Conservation (phyloP, 92 coral and sea anemone genomes). For the Parazoanthus atlanticus region DNA sequence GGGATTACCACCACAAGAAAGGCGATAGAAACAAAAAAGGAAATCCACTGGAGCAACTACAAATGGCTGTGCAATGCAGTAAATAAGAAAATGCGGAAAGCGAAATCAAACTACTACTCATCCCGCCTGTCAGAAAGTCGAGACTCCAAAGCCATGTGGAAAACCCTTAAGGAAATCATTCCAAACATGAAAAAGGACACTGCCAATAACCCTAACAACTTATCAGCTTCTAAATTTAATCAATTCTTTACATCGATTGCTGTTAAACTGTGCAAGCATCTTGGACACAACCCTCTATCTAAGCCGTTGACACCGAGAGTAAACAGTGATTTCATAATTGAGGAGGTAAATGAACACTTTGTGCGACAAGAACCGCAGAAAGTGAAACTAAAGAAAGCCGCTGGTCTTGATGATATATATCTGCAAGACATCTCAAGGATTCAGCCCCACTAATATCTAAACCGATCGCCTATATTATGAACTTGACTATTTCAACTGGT, state of each 20-base stretch:
- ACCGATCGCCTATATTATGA: conserved; percentile 22
- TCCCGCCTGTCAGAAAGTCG: conserved; percentile 22
- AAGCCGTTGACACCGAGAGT: conserved; percentile 34
- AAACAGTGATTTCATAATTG: not conserved
- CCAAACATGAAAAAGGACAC: conserved; percentile 17
- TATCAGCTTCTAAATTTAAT: not conserved
- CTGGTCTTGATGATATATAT: conserved; percentile 22
- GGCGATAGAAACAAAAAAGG: conserved; percentile 59
- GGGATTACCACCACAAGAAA: conserved; percentile 64
- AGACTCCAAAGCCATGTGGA: conserved; percentile 42
- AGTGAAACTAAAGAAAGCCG: conserved; percentile 16
- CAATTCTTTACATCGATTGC: not conserved
- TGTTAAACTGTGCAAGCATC: conserved; percentile 1
- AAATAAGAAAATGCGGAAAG: conserved; percentile 43
- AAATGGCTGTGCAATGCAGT: conserved; percentile 53
- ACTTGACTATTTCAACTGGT: conserved; percentile 30
- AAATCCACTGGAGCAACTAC: conserved; percentile 61
- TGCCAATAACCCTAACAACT: not conserved
- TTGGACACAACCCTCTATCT: not conserved
- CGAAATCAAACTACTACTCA: conserved; percentile 33
- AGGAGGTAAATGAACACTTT: conserved; percentile 25
- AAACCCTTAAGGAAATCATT: conserved; percentile 22
- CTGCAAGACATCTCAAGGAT: conserved; percentile 40
- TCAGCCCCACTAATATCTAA: conserved; percentile 30
- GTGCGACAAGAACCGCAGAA: conserved; percentile 6